phyloP scores from a whole-genome alignment of 92 coral and sea anemone genomes.

The Umimayanthus chanpuru region DNA sequence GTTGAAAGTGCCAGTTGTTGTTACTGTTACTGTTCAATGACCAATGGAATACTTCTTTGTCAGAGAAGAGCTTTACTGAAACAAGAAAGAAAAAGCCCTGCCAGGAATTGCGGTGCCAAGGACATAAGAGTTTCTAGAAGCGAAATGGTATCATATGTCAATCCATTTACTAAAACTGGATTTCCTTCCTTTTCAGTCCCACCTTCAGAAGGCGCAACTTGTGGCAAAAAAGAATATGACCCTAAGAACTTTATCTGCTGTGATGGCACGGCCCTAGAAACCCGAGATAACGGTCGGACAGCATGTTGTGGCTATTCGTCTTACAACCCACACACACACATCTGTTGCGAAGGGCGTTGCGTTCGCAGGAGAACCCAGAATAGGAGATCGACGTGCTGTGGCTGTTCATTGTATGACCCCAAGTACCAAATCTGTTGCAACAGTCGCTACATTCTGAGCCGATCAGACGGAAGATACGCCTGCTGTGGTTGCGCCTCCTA shows the following conservation, averaged over 20 bases:
- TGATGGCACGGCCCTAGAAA: background rate
- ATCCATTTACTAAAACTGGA: background rate
- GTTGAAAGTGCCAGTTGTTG: too few relatives aligned
- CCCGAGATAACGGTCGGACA: background rate
- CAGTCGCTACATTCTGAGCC: background rate
- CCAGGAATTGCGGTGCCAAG: too few relatives aligned
- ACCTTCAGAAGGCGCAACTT: slow-evolving; percentile 26
- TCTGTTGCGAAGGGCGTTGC: slow-evolving; percentile 10
- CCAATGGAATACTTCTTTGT: too few relatives aligned
- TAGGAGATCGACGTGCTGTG: background rate
- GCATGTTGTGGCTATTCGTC: background rate
- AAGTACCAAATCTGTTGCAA: slow-evolving; percentile 3
- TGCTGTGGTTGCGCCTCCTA: background rate
- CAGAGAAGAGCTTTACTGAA: too few relatives aligned
- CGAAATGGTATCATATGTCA: too few relatives aligned
- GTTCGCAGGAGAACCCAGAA: background rate
- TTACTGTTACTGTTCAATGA: too few relatives aligned
- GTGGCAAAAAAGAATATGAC: background rate
- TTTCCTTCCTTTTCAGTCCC: background rate
- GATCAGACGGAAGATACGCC: background rate
- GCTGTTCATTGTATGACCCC: background rate
- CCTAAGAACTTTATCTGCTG: slow-evolving; percentile 22
- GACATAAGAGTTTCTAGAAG: background rate
- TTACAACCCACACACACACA: background rate
- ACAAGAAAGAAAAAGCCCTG: too few relatives aligned